Evolutionary conservation across 64 coral and sea anemone species (phyloP), one percentile per base, ranked within the genome.

Genomic region (Platygyra sinensis): DNA sequence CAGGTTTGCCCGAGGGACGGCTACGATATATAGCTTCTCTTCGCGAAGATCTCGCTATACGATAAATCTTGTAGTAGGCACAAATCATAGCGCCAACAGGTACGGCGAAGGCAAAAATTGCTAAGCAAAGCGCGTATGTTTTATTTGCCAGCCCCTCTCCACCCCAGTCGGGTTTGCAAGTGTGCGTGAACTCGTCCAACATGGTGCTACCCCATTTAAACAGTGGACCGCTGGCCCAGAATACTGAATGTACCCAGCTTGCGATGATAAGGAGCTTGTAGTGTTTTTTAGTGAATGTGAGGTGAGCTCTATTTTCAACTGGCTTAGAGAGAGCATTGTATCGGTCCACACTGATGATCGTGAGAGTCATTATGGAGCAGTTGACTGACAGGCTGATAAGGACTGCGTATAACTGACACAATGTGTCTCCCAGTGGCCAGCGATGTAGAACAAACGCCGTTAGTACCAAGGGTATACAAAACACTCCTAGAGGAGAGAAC

Each of bases 131-230:
- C 17, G 55, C 55, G 28, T 80, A 80, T 11, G 51, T 80, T 54
- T 80, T 80, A 30, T 80, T 80, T 0, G 52, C 25, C 29, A 80
- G 52, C 54, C 78, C 78, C 29, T 80, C 78, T 15, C 78, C 78
- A 33, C 78, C 78, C 78, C 78, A 80, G 55, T 80, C 51, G 52
- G 78, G 78, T 80, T 80, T 80, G 57, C 78, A 80, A 61, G 78
- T 80, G 54, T 80, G 78, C 8, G 78, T 80, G 28, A 80, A 80
- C 78, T 80, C 78, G 15, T 80, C 78, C 13, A 80, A 80, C 78
- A 62, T 30, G 16, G 55, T 80, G 19, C 78, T 80, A 62, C 78
- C 78, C 78, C 78, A 80, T 60, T 80, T 80, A 8, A 80, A 80
- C 16, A 80, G 57, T 6, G 78, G 78, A 80, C 78, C 57, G 29